Conservation (phyloP, 2,113 vertebrate species). For the Forbesichthys papilliferus region DNA sequence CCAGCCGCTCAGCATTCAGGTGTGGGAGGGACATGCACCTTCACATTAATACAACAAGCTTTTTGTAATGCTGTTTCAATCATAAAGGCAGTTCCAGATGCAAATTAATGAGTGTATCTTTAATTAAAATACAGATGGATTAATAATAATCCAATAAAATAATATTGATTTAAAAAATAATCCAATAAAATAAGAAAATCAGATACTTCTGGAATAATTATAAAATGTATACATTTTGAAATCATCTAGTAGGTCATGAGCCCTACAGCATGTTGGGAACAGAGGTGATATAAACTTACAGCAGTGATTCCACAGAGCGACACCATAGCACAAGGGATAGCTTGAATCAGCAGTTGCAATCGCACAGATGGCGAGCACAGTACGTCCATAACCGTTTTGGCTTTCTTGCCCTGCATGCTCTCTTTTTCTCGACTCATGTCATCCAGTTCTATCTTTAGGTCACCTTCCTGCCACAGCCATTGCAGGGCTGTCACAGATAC, state of each 20-base stretch:
- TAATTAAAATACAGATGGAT: too few species aligned
- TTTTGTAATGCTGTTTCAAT: background rate
- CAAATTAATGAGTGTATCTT: too few species aligned
- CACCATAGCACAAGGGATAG: conserved; percentile 51
- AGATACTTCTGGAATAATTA: too few species aligned
- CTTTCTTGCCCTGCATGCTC: conserved; percentile 41
- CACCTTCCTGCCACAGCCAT: conserved; percentile 68
- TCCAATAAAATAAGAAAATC: too few species aligned
- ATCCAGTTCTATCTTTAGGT: conserved; percentile 62
- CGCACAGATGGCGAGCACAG: conserved; percentile 57
- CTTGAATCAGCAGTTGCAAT: conserved; percentile 66
- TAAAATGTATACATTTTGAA: too few species aligned
- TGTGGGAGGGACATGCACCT: too few species aligned
- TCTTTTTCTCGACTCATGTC: conserved; percentile 63
- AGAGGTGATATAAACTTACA: conserved; percentile 25
- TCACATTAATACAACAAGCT: background rate
- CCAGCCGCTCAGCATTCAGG: too few species aligned
- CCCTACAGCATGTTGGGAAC: background rate
- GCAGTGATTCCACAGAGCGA: conserved; percentile 71
- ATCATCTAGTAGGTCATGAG: background rate
- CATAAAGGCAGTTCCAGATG: too few species aligned
- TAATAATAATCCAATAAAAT: too few species aligned
- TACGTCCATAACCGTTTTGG: conserved; percentile 58
- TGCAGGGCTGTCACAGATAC: conserved; percentile 56
- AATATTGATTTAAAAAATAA: too few species aligned